Conservation (phyloP, 2,113 vertebrate species). For the Ranitomeya imitator region DNA sequence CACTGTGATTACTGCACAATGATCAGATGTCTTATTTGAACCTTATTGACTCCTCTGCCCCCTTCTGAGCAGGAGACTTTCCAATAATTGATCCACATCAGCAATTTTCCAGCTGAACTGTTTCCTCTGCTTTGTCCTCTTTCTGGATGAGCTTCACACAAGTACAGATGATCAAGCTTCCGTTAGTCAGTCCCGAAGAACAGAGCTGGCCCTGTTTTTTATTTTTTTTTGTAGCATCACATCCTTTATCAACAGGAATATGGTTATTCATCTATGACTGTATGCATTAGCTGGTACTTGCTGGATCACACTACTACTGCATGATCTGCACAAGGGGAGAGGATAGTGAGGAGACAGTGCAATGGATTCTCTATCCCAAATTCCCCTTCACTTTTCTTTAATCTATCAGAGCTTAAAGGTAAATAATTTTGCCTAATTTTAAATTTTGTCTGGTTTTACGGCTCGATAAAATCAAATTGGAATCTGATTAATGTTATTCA, state of each 20-base stretch:
- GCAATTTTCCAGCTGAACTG: neutral
- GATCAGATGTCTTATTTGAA: neutral
- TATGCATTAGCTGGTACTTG: neutral
- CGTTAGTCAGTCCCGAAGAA: neutral
- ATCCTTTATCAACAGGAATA: conserved; percentile 10
- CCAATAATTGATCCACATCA: conserved; percentile 11
- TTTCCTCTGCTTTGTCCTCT: neutral
- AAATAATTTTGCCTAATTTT: no score
- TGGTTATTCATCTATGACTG: conserved; percentile 13
- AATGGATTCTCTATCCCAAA: neutral
- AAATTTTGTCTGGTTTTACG: no score
- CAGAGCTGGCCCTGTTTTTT: neutral
- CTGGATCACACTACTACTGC: neutral
- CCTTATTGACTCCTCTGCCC: neutral
- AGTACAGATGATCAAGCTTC: neutral
- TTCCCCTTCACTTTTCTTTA: no score
- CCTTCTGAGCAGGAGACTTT: neutral
- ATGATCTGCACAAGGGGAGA: neutral
- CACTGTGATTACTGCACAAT: neutral
- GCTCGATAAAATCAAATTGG: no score
- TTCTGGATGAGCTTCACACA: neutral
- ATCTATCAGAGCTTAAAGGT: no score
- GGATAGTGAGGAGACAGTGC: neutral
- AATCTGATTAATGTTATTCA: no score
- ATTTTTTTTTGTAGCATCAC: neutral